Evolutionary conservation across 2,888 invertebrate species (phyloP), one percentile per base, ranked within the genome.

Genomic region (Syrista parreyssii): DNA sequence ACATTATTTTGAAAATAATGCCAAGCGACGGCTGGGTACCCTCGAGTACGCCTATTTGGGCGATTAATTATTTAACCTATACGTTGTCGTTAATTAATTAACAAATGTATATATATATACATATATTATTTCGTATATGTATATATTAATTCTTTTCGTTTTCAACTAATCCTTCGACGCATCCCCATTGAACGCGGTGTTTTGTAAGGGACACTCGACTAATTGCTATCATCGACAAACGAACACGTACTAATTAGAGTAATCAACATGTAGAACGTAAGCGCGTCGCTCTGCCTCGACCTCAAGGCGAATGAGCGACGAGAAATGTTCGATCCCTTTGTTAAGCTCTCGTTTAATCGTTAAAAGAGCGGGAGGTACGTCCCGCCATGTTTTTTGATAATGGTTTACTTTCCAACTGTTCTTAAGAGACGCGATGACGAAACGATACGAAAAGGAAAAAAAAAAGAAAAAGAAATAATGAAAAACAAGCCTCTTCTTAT

Each of bases 21-120:
- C 23, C 3, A n/a, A 74, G 85, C 82, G 82, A 71, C 84, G 81
- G 79, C 75, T 76, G 89, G 89, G 85, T 89, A 55, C 79, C 80
- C 79, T 82, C 76, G 81, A 85, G 87, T 87, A 89, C 88, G 88
- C 87, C 88, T 84, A 84, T 87, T 87, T 88, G 84, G 87, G 89
- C 87, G 86, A 86, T 75, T 83, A 71, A 71, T 71, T 71, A 32
- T 71, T 32, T 71, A 71, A 4, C 31, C 31, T 71, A 12, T 71
- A 71, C 4, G 12, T 71, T 71, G 0, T 71, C 31, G 71, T 71
- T 71, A 32, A 71, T 71, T 23, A 0, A 55, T 55, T 55, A 55
- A 55, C 55, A 55, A 9, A 40, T 15, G 4, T 15, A 4, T 40
- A 40, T 36, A 36, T 0, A 36, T 36, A 36, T 36, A 36, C 36